phyloP scores from a whole-genome alignment of 1,140 invertebrate species.

The Drosophila punjabiensis region DNA sequence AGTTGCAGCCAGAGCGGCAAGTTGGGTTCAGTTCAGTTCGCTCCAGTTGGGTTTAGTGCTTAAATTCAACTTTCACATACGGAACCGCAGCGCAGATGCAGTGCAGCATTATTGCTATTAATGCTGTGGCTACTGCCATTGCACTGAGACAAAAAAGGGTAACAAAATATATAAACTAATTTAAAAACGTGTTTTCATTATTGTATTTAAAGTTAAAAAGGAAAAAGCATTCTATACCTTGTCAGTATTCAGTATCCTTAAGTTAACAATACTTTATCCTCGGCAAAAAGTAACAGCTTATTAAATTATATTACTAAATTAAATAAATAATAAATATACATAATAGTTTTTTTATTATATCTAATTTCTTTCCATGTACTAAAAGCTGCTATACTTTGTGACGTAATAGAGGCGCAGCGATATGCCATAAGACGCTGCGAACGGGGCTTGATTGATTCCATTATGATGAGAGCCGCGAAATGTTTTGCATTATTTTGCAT shows the following conservation, averaged over 20 bases:
- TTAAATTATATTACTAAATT: not conserved
- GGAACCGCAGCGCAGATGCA: conserved; percentile 58
- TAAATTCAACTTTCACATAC: conserved; percentile 76
- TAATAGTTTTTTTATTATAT: not conserved
- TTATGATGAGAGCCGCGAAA: conserved; percentile 51
- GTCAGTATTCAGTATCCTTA: too few species aligned
- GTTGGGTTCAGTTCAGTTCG: conserved; percentile 22
- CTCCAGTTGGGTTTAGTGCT: conserved; percentile 26
- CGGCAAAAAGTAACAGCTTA: too few species aligned
- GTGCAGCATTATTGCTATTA: conserved; percentile 60
- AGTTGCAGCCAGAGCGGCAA: conserved; percentile 20
- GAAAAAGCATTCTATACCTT: too few species aligned
- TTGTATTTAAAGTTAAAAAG: too few species aligned
- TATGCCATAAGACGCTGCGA: conserved; percentile 68
- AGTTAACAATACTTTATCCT: too few species aligned
- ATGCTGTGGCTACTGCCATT: conserved; percentile 22
- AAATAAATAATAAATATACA: too few species aligned
- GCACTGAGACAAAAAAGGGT: not conserved
- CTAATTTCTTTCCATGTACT: conserved; percentile 8
- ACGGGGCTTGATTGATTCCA: conserved; percentile 75
- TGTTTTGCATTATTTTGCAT: conserved; percentile 77
- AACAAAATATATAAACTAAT: not conserved
- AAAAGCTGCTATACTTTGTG: conserved; percentile 44
- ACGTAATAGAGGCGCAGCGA: conserved; percentile 34
- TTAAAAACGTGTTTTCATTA: not conserved